Base-by-base conservation (phyloP, 2,888 invertebrate species). In the Eupithecia subfuscata region DNA sequence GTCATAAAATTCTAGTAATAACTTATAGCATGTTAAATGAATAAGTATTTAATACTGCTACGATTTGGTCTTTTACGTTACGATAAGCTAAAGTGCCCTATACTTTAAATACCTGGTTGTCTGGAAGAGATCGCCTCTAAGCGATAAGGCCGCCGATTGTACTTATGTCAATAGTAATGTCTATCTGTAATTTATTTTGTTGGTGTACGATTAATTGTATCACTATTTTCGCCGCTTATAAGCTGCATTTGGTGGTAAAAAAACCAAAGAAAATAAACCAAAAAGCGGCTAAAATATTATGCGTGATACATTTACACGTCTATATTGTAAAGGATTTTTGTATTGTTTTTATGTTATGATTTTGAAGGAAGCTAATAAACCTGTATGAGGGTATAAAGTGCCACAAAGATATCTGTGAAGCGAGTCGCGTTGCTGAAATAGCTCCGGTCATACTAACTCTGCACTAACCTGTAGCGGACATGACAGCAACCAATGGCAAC, bases 11-110 rank as follows among this genome's bases (percentile, higher is more conserved):
- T 63, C 63, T 18, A 25, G 71, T 25, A 37, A n/a, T 4, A 14
- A 70, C 2, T 40, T 16, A 71, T 18, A 68, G 16, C 37, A 71
- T 63, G 16, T 43, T 68, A 68, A 30, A 60, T 52, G 25, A 80
- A 30, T 60, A 68, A 71, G 78, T 74, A 75, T 74, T 75, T 86
- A 87, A 87, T 87, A 87, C 86, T 87, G 86, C 76, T 84, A 75
- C 68, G 78, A 80, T 86, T 86, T 84, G 84, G 86, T 85, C 78
- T 80, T 75, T 82, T 81, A 67, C 25, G 72, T 77, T 74, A 78
- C 65, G 70, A 74, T 77, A 77, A 69, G 79, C 81, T 81, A 78
- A 43, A 52, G 69, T 75, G 71, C 37, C 75, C 70, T 74, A 65
- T 67, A 48, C 64, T 37, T 12, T n/a, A 37, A 30, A 18, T 60